Base-by-base conservation (phyloP, 2,797 vertebrate genomes). In the Enteromius thamalakanensis region DNA sequence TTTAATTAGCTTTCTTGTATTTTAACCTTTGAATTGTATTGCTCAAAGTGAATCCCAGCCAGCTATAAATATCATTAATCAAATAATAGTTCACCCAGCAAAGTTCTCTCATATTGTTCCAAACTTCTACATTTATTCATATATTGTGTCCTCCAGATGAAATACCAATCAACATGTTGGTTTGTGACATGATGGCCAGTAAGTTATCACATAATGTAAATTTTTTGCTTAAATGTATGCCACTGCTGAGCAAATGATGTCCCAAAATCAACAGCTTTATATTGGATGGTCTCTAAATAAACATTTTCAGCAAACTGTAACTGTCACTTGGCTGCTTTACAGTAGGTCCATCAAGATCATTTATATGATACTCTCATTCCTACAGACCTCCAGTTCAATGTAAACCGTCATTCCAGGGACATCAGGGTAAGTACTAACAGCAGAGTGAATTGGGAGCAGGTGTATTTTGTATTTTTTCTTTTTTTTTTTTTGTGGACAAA, bases 1-100 rank as follows among this genome's bases (percentile, higher is more conserved):
- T 92, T 91, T 84, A 72, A 87, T 92, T 92, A 90, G 83, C 81
- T 88, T 93, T 90, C 89, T 80, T 90, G 87, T 82, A 84, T 91
- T 58, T 90, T 89, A 84, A 91, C 89, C 85, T 62, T 86, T 84
- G 85, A 90, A 91, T 94, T 90, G 88, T 82, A 90, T 88, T 88
- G 68, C 45, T 84, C 86, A 78, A 89, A 91, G 90, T 86, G 89
- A 91, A 87, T 80, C 79, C 64, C 64, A 47, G 80, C 81, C 65
- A 45, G 70, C 69, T 79, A 47, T 78, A 84, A 91, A 90, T 89
- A 87, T 88, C 86, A 88, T 88, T 88, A 83, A 84, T 92, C 80
- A 90, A 92, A 14, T 37, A 34, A 23, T 47, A 26, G 49, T 79
- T 53, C 5, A 69, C 15, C 11, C 45, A 51, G 49, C 8, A 37